Percentiles rank a stretch among this genome's conserved stretches.
Evolutionary conservation across 92 coral and sea anemone genomes (phyloP).

Genomic region (Phenganax stokvisi): DNA sequence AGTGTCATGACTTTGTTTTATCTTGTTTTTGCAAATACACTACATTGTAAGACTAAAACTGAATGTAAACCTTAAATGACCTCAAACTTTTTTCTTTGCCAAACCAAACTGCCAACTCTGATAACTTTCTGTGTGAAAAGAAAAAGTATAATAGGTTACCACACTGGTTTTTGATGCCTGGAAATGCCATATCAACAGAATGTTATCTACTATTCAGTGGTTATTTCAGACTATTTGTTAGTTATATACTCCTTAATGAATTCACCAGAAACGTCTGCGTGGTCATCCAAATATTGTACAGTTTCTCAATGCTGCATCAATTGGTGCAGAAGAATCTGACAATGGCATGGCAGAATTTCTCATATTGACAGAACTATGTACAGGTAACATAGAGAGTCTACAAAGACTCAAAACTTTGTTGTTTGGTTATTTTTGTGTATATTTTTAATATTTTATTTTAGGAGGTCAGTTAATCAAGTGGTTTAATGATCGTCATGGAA

Average conservation of each 20-base stretch:
- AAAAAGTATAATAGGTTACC: no score
- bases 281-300: conserved; percentile 98
- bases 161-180: no score
- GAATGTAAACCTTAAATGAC: no score
- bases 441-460: conserved; percentile 5
- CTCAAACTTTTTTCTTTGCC: no score
- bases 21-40: no score
- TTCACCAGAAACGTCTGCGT: conserved; percentile 70
- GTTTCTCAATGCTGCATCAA: conserved; percentile 87
- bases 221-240: neutral
- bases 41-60: no score
- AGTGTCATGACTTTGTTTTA: no score
- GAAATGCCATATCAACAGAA: no score
- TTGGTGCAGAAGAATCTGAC: conserved; percentile 84
- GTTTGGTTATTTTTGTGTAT: neutral
- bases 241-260: conserved; percentile 33
- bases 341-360: conserved; percentile 95
- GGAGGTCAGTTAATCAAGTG: conserved; percentile 89
- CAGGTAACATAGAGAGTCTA: conserved; percentile 46
- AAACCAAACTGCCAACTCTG: no score
- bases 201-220: no score
- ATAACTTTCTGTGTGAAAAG: no score
- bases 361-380: conserved; percentile 83
- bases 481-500: conserved; percentile 75
- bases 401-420: neutral